phyloP scores from a whole-genome alignment of 2,888 invertebrate species.

The Carcina quercana region DNA sequence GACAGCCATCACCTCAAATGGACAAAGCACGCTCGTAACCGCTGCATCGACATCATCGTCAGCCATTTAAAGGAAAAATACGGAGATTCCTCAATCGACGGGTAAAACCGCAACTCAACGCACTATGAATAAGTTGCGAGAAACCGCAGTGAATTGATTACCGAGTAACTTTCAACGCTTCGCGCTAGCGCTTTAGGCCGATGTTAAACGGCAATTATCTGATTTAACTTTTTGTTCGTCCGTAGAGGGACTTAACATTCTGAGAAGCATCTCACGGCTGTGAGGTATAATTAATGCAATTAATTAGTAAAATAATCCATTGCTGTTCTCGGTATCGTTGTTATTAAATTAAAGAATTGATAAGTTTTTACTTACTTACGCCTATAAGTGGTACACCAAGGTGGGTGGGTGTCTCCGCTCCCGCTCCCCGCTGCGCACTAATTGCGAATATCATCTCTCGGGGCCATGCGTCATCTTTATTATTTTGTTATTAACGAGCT shows the following conservation, averaged over 20 bases:
- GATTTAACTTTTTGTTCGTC: constrained; percentile 12
- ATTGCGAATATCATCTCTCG: constrained; percentile 43
- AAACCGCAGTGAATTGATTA: constrained; percentile 32
- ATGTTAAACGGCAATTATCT: constrained; percentile 12
- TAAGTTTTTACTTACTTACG: no score
- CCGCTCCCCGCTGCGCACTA: constrained; percentile 35
- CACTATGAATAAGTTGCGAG: constrained; percentile 26
- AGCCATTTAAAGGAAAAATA: constrained; percentile 39
- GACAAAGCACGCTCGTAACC: constrained; percentile 40
- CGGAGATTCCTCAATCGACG: constrained; percentile 25
- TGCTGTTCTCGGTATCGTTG: no score
- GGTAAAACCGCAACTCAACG: constrained; percentile 25
- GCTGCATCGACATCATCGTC: constrained; percentile 25
- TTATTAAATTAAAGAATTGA: no score
- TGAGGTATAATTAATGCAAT: no score
- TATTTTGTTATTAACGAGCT: constrained; percentile 62
- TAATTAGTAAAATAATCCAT: no score
- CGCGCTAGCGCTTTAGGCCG: constrained; percentile 20
- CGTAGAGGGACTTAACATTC: no score
- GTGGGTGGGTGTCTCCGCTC: no score
- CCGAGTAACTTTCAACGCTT: constrained; percentile 28
- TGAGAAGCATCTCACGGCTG: no score
- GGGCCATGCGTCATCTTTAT: constrained; percentile 52
- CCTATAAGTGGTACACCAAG: no score
- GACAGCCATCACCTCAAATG: constrained; percentile 47